Conservation (phyloP, 1,140 invertebrate genomes). For the Laodelphax striatellus region DNA sequence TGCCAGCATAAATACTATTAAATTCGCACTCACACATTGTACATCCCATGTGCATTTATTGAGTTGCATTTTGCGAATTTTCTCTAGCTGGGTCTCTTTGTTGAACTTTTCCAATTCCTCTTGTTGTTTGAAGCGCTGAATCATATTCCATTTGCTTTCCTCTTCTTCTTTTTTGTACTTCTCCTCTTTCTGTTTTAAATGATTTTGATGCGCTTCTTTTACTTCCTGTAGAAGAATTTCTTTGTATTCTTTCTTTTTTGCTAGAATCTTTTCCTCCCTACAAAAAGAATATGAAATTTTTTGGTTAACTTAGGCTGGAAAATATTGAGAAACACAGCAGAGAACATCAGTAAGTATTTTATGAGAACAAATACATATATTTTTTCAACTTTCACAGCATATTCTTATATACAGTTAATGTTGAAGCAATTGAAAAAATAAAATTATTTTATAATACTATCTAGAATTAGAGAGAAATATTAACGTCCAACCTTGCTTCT, state of each 20-base stretch:
- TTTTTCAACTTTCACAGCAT: too few relatives aligned
- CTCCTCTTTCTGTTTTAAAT: conserved; percentile 13
- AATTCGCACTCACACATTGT: conserved; percentile 4
- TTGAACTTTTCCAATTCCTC: too few relatives aligned
- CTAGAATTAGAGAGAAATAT: neutral
- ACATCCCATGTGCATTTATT: conserved; percentile 7
- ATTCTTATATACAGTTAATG: too few relatives aligned
- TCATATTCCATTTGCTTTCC: conserved; percentile 17
- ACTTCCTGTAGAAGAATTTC: conserved; percentile 12
- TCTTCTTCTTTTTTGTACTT: conserved; percentile 13
- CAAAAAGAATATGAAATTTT: neutral
- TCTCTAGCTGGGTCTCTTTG: too few relatives aligned
- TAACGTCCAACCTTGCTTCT: conserved; percentile 10
- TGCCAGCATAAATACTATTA: neutral
- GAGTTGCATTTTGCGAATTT: neutral
- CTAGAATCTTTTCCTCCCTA: conserved; percentile 5
- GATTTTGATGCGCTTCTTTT: conserved; percentile 8
- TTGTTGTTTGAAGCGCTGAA: conserved; percentile 17
- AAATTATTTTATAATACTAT: too few relatives aligned
- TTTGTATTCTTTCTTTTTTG: conserved; percentile 9
- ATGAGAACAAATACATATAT: too few relatives aligned
- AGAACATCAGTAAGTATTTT: too few relatives aligned
- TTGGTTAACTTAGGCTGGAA: neutral
- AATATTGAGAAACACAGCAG: too few relatives aligned
- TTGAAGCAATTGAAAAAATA: too few relatives aligned